Evolutionary conservation across 2,797 vertebrate genomes (phyloP).

Genomic region (Rhadinocentrus ornatus): DNA sequence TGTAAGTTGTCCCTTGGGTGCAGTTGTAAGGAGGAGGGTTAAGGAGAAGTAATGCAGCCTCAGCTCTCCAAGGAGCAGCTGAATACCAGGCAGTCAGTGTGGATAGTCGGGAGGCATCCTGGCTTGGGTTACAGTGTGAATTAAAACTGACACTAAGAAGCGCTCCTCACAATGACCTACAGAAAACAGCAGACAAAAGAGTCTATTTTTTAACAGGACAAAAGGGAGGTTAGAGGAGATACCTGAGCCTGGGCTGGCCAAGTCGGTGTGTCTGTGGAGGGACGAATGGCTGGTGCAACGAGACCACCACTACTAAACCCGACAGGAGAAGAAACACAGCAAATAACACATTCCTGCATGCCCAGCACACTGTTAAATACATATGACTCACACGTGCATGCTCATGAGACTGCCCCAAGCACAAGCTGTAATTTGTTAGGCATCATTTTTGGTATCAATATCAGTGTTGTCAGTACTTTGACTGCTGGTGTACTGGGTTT

Average conservation of each 20-base stretch:
- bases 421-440: conserved; percentile 57
- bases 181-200: conserved; percentile 87
- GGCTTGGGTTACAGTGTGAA: conserved; percentile 88
- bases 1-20: conserved; percentile 80
- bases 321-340: conserved; percentile 51
- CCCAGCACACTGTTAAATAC: conserved; percentile 37
- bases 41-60: conserved; percentile 72
- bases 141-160: conserved; percentile 93
- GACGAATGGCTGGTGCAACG: conserved; percentile 68
- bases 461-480: conserved; percentile 52
- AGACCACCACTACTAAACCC: conserved; percentile 70
- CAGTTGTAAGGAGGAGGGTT: conserved; percentile 69
- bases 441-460: conserved; percentile 56
- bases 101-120: conserved; percentile 83
- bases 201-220: conserved; percentile 86
- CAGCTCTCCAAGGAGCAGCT: conserved; percentile 81
- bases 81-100: conserved; percentile 77
- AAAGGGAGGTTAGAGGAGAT: conserved; percentile 87
- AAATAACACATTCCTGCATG: conserved; percentile 65
- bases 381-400: conserved; percentile 28
- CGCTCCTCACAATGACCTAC: conserved; percentile 89
- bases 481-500: conserved; percentile 27
- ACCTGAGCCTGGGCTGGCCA: conserved; percentile 80
- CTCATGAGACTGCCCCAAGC: conserved; percentile 29
- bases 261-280: conserved; percentile 80